A percentile compares a stretch with the other conserved stretches of the same genome.
phyloP scores from a whole-genome alignment of 2,113 vertebrate species.

The Dissostichus mawsoni region DNA sequence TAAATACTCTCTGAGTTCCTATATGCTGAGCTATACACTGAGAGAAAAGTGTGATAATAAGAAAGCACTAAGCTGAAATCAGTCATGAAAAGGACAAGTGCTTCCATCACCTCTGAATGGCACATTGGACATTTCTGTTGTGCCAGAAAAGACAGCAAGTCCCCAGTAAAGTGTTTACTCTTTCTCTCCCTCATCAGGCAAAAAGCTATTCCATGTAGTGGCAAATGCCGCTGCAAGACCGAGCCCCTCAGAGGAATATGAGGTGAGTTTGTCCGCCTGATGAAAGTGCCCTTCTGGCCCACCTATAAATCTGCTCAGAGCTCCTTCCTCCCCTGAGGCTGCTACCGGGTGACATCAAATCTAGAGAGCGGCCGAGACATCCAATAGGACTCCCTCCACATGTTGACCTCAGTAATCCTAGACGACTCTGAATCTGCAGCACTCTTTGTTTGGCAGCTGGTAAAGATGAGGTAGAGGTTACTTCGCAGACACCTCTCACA shows the following conservation, averaged over 20 bases:
- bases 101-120: constrained; percentile 27
- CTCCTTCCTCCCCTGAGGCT: background rate
- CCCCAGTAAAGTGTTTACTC: constrained; percentile 21
- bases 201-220: constrained; percentile 73
- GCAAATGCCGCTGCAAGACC: constrained; percentile 26
- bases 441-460: constrained; percentile 28
- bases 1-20: background rate
- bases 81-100: constrained; percentile 28
- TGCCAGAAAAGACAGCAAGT: constrained; percentile 21
- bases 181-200: constrained; percentile 60
- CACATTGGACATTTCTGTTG: constrained; percentile 29
- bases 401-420: constrained; percentile 34
- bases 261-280: constrained; percentile 39
- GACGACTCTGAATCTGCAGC: constrained; percentile 7
- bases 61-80: constrained; percentile 29
- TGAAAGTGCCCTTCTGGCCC: constrained; percentile 64
- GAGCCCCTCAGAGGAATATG: constrained; percentile 36
- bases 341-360: constrained; percentile 34
- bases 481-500: constrained; percentile 1
- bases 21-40: background rate
- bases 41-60: constrained; percentile 21
- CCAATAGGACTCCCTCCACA: constrained; percentile 27
- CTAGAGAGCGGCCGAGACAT: constrained; percentile 18
- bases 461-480: constrained; percentile 11
- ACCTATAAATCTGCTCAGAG: constrained; percentile 44